These are phyloP conservation scores for Planococcus citri DNA, from an alignment of 1,140 invertebrate genomes.

Conservation along the genomic window DNA sequence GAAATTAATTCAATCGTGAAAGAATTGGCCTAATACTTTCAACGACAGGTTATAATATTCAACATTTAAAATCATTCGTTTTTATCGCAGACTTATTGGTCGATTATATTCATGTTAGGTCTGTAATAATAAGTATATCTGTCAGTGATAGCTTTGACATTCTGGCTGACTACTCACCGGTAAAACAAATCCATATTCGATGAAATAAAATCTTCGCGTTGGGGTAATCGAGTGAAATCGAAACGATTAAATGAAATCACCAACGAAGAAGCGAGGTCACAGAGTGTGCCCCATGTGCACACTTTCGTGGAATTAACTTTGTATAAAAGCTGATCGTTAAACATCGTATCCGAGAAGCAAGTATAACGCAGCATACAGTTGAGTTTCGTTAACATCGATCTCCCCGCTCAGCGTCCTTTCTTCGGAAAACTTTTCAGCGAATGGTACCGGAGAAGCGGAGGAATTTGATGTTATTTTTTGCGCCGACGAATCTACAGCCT, in stretches of 20 bases:
- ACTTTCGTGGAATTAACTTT: slow-evolving; percentile 10
- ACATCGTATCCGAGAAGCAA: slow-evolving; percentile 1
- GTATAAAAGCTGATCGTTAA: slow-evolving; percentile 16
- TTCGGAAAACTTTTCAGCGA: slow-evolving; percentile 8
- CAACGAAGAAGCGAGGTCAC: neutral
- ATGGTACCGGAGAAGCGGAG: neutral
- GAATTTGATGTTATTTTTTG: slow-evolving; percentile 8
- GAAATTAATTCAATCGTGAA: too few relatives aligned
- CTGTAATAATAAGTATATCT: too few relatives aligned
- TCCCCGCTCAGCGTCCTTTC: slow-evolving; percentile 12
- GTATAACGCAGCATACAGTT: neutral
- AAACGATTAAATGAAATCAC: slow-evolving; percentile 5
- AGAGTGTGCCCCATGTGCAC: slow-evolving; percentile 13
- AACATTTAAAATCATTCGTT: too few relatives aligned
- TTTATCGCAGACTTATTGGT: too few relatives aligned
- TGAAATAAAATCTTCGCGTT: too few relatives aligned
- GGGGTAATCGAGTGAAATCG: neutral
- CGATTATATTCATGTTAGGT: too few relatives aligned
- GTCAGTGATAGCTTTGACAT: too few relatives aligned
- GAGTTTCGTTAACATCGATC: slow-evolving; percentile 17
- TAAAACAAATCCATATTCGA: too few relatives aligned
- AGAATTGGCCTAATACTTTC: too few relatives aligned
- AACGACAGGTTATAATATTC: too few relatives aligned
- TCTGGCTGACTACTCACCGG: too few relatives aligned
- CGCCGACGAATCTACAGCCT: neutral